Percentiles rank a stretch among this genome's conserved stretches.
Evolutionary conservation across 1,140 invertebrate genomes (phyloP).

Genomic region (Mamestra configurata): DNA sequence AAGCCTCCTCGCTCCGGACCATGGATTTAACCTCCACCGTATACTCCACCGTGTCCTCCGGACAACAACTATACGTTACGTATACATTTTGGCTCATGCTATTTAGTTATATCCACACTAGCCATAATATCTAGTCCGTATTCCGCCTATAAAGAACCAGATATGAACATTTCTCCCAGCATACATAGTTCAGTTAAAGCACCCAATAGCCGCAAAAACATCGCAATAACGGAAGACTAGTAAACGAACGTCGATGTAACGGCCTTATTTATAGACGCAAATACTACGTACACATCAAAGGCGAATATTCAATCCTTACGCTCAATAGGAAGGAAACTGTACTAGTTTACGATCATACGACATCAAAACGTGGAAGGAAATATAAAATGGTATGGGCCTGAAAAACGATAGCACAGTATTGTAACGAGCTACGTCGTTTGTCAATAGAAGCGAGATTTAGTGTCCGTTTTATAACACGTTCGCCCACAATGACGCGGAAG

Average conservation of each 20-base stretch:
- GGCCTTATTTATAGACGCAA: conserved; percentile 46
- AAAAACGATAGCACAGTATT: conserved; percentile 70
- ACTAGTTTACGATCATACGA: conserved; percentile 53
- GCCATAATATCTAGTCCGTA: neutral
- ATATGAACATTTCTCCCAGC: conserved; percentile 19
- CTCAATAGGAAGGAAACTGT: conserved; percentile 46
- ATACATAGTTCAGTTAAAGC: neutral
- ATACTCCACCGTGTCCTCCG: too few species aligned
- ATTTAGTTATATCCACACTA: neutral
- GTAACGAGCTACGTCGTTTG: conserved; percentile 78
- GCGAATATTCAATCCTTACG: conserved; percentile 45
- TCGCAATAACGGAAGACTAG: conserved; percentile 32
- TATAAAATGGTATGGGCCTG: conserved; percentile 67
- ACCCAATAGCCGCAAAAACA: conserved; percentile 20
- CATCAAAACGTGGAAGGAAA: conserved; percentile 59
- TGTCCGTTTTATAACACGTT: conserved; percentile 69
- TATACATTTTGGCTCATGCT: neutral
- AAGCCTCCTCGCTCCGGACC: too few species aligned
- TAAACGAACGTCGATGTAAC: conserved; percentile 25
- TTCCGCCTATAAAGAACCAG: neutral
- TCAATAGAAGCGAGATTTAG: conserved; percentile 79
- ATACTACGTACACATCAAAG: conserved; percentile 39
- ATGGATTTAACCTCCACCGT: too few species aligned
- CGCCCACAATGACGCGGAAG: conserved; percentile 56
- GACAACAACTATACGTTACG: too few species aligned